phyloP scores from a whole-genome alignment of 1,140 invertebrate species.

The Macrostomum lignano region DNA sequence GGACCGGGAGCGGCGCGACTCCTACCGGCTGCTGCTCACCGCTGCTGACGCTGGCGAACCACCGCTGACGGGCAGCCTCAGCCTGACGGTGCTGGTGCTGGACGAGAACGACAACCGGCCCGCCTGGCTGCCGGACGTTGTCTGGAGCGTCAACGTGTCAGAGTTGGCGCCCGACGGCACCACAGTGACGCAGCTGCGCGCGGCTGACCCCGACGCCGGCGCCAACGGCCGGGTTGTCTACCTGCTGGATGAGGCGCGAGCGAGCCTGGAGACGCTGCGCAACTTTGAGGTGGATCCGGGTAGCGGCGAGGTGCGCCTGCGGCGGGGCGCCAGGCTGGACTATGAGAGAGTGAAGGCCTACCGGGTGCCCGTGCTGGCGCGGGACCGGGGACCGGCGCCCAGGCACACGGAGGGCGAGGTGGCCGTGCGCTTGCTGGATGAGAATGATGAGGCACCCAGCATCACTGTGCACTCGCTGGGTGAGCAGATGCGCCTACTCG shows the following conservation, averaged over 20 bases:
- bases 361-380: conserved; percentile 12
- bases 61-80: neutral
- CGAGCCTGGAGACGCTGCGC: conserved; percentile 1
- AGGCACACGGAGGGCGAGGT: conserved; percentile 9
- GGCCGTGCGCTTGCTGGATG: conserved; percentile 50
- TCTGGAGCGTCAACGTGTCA: conserved; percentile 40
- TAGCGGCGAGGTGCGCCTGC: conserved; percentile 41
- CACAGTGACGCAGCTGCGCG: conserved; percentile 42
- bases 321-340: conserved; percentile 12
- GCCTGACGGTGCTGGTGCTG: conserved; percentile 2
- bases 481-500: too few species aligned
- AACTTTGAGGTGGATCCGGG: conserved; percentile 48
- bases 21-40: conserved; percentile 5
- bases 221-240: conserved; percentile 45
- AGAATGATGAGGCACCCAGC: conserved; percentile 69
- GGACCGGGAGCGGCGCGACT: conserved; percentile 5
- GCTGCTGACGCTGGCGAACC: conserved; percentile 6
- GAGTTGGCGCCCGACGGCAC: conserved; percentile 41
- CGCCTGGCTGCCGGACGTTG: conserved; percentile 34
- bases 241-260: conserved; percentile 7
- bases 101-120: conserved; percentile 65
- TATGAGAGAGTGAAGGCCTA: conserved; percentile 11
- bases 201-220: conserved; percentile 44
- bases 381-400: conserved; percentile 11
- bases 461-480: too few species aligned